These are phyloP conservation scores for Heliothis peltigera DNA, from an alignment of 2,888 invertebrate genomes.

Conservation along the genomic window DNA sequence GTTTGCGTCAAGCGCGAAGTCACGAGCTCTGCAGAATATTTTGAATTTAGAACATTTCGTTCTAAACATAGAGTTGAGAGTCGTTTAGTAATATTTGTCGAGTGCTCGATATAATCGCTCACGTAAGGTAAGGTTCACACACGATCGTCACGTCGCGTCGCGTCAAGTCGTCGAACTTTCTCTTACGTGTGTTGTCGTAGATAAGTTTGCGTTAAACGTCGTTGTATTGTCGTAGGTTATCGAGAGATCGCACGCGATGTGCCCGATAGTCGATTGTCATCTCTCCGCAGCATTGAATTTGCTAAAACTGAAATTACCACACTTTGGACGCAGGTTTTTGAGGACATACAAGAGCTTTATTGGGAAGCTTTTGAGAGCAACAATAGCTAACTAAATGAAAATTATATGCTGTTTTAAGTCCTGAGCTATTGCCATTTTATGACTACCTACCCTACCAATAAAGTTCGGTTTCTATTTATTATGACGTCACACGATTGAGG, in stretches of 20 bases:
- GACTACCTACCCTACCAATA: too few relatives aligned
- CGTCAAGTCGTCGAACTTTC: conserved; percentile 70
- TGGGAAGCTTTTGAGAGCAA: too few relatives aligned
- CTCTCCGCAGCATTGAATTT: conserved; percentile 44
- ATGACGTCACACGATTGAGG: too few relatives aligned
- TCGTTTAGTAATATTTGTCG: conserved; percentile 44
- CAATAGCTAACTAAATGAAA: too few relatives aligned
- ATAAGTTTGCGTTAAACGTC: conserved; percentile 68
- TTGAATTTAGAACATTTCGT: conserved; percentile 40
- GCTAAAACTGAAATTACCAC: conserved; percentile 12
- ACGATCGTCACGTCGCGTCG: conserved; percentile 74
- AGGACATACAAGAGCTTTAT: not conserved
- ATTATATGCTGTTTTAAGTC: too few relatives aligned
- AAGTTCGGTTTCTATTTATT: too few relatives aligned
- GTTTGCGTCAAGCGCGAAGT: conserved; percentile 63
- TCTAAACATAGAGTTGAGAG: conserved; percentile 39
- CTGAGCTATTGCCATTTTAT: too few relatives aligned
- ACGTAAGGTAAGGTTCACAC: conserved; percentile 78
- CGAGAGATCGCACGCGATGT: conserved; percentile 61
- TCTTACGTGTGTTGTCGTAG: conserved; percentile 69
- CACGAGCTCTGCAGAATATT: conserved; percentile 59
- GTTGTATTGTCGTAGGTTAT: conserved; percentile 77
- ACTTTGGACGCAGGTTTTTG: not conserved
- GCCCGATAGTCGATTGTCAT: conserved; percentile 54
- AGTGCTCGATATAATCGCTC: conserved; percentile 79